Evolutionary conservation across 2,113 vertebrate species (phyloP).

Genomic region (Catharus minimus): DNA sequence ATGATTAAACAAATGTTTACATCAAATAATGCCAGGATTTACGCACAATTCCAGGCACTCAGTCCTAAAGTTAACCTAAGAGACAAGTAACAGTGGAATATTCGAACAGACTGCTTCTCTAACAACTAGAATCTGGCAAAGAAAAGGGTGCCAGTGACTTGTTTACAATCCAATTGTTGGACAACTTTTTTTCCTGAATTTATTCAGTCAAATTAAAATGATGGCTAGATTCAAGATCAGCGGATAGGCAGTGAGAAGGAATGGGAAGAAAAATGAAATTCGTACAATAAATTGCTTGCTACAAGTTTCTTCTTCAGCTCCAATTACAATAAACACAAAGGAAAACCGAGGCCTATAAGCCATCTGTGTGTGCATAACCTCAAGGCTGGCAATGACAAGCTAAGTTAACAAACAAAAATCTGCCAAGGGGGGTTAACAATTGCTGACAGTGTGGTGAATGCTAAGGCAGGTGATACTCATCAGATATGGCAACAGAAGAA

Average conservation of each 20-base stretch:
- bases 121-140: neutral
- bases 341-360: neutral
- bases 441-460: conserved; percentile 14
- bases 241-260: neutral
- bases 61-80: neutral
- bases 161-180: neutral
- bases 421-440: conserved; percentile 20
- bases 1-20: neutral
- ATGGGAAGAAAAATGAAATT: neutral
- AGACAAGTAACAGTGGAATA: neutral
- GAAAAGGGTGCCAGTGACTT: neutral
- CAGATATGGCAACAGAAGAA: conserved; percentile 31
- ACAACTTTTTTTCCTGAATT: neutral
- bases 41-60: neutral
- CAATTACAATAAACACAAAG: neutral
- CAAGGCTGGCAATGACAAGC: conserved; percentile 18
- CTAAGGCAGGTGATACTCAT: conserved; percentile 46
- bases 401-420: conserved; percentile 41
- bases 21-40: neutral
- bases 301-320: neutral
- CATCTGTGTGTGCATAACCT: conserved; percentile 17
- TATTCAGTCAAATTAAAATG: neutral
- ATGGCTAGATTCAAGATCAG: neutral
- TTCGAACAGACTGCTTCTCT: neutral
- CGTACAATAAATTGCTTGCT: neutral